phyloP scores from a whole-genome alignment of 2,888 invertebrate genomes.

The Acanthosepion pharaonis region DNA sequence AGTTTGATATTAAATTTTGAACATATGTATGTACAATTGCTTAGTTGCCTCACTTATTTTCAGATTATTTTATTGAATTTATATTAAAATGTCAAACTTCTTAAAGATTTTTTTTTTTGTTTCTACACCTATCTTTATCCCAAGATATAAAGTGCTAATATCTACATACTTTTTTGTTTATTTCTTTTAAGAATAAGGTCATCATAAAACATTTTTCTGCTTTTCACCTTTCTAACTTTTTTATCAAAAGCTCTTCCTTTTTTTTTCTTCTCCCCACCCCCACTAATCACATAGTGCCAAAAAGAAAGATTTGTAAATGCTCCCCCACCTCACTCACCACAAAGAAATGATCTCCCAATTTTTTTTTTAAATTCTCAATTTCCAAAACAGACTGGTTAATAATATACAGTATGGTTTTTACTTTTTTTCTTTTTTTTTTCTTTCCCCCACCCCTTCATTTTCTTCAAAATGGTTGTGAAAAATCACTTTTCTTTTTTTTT shows the following conservation, averaged over 20 bases:
- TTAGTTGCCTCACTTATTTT: too few relatives aligned
- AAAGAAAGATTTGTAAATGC: neutral
- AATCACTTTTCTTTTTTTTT: neutral
- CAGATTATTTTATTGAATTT: too few relatives aligned
- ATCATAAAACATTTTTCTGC: neutral
- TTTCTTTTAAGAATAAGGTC: neutral
- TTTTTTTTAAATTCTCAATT: neutral
- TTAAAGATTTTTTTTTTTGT: too few relatives aligned
- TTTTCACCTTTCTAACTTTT: neutral
- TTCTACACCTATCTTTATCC: too few relatives aligned
- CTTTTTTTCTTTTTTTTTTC: too few relatives aligned
- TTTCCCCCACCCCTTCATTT: neutral
- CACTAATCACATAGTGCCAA: neutral
- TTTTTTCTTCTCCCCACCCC: accelerated
- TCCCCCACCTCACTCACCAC: neutral
- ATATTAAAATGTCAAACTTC: too few relatives aligned
- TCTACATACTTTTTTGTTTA: neutral
- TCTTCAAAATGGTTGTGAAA: neutral
- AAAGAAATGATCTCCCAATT: neutral
- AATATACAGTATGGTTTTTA: neutral
- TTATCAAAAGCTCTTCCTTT: too few relatives aligned
- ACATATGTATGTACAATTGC: too few relatives aligned
- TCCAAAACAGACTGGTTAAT: neutral
- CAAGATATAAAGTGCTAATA: too few relatives aligned
- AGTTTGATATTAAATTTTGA: too few relatives aligned